Conservation (phyloP, 2,888 invertebrate genomes). For the Listrodromus nycthemerus region DNA sequence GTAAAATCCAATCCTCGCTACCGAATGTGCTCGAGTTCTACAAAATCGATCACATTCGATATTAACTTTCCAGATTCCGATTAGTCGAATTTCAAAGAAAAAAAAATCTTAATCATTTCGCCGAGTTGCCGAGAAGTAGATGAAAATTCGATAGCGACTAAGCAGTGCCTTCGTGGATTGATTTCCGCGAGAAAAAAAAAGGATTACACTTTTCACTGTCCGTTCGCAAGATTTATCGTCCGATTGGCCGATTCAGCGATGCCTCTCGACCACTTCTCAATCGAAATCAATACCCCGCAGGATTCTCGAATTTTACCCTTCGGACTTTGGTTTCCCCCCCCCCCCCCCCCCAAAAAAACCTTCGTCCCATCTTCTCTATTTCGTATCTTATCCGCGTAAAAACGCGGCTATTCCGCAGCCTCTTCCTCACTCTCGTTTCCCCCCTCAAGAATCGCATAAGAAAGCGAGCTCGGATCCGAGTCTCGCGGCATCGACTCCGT, state of each 20-base stretch:
- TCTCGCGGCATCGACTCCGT: slow-evolving; percentile 15
- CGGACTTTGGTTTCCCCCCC: background rate
- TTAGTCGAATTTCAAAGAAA: background rate
- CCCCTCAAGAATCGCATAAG: slow-evolving; percentile 10
- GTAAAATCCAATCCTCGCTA: background rate
- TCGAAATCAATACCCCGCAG: slow-evolving; percentile 9
- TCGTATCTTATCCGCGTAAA: slow-evolving; percentile 15
- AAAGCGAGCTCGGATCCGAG: slow-evolving; percentile 4
- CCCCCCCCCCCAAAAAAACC: background rate
- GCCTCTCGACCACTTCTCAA: background rate
- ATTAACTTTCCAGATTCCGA: background rate
- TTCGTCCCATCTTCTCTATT: background rate
- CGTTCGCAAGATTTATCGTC: slow-evolving; percentile 7
- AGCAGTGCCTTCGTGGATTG: background rate
- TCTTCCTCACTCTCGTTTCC: slow-evolving; percentile 29
- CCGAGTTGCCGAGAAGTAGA: background rate
- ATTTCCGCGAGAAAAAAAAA: background rate
- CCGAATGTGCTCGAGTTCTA: no score
- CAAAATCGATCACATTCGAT: background rate
- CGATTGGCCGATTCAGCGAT: slow-evolving; percentile 2
- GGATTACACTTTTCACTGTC: background rate
- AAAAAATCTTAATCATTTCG: background rate
- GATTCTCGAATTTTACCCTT: background rate
- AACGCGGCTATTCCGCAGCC: slow-evolving; percentile 7
- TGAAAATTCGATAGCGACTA: background rate